Conservation (phyloP, 2,888 invertebrate species). For the Itoplectis maculator region DNA sequence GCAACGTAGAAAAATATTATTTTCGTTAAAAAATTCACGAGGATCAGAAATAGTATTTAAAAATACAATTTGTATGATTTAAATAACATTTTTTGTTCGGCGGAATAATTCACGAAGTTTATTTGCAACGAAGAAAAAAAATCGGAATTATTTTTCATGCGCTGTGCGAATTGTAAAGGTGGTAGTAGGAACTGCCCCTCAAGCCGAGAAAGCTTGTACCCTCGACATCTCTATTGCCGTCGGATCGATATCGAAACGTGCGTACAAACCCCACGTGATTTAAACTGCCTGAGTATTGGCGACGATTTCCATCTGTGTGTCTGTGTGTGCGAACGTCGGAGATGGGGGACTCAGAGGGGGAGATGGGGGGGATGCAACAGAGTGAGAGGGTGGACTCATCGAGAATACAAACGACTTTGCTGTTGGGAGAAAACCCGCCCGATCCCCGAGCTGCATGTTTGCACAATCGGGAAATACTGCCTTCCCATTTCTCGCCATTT, state of each 20-base stretch:
- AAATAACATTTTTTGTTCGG: too few relatives aligned
- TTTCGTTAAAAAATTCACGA: too few relatives aligned
- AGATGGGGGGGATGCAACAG: slow-evolving; percentile 19
- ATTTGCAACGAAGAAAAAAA: too few relatives aligned
- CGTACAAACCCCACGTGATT: slow-evolving; percentile 43
- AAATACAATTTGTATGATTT: too few relatives aligned
- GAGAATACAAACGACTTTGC: slow-evolving; percentile 62
- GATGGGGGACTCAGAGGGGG: background rate
- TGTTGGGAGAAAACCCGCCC: slow-evolving; percentile 46
- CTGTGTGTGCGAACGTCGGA: background rate
- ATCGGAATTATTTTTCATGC: background rate
- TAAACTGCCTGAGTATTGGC: slow-evolving; percentile 43
- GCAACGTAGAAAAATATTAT: too few relatives aligned
- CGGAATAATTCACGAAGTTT: too few relatives aligned
- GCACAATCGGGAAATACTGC: slow-evolving; percentile 45
- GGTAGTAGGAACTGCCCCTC: background rate
- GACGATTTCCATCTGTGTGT: slow-evolving; percentile 20
- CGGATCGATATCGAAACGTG: slow-evolving; percentile 59
- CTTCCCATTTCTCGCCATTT: slow-evolving; percentile 43
- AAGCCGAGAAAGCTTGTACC: background rate
- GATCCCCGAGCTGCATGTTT: slow-evolving; percentile 47
- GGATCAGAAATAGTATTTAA: too few relatives aligned
- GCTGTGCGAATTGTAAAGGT: background rate
- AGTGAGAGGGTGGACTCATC: slow-evolving; percentile 51
- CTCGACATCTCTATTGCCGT: slow-evolving; percentile 44